phyloP scores from a whole-genome alignment of 2,888 invertebrate genomes.

The Caenorhabditis doughertyi region DNA sequence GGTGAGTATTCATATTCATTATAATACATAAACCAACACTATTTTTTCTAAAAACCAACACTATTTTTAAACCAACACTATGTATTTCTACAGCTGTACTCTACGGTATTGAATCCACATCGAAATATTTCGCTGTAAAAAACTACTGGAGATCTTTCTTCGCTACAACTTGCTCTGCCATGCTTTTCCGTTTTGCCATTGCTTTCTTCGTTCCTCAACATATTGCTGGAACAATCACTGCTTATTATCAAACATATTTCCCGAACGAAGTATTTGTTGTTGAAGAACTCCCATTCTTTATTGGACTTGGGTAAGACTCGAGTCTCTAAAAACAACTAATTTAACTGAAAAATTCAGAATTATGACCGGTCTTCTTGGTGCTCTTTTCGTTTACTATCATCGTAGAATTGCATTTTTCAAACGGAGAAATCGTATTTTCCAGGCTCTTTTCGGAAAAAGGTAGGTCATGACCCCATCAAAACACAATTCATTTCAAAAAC shows the following conservation, averaged over 20 bases:
- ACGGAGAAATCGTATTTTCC: constrained; percentile 66
- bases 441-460: constrained; percentile 72
- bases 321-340: background rate
- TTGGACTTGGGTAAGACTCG: constrained; percentile 88
- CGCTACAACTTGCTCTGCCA: constrained; percentile 76
- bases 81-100: constrained; percentile 84
- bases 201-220: constrained; percentile 88
- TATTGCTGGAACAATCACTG: constrained; percentile 84
- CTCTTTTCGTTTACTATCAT: constrained; percentile 74
- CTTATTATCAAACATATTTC: constrained; percentile 88
- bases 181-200: constrained; percentile 93
- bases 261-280: constrained; percentile 93
- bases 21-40: background rate
- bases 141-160: constrained; percentile 91
- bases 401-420: constrained; percentile 71
- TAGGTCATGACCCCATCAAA: constrained; percentile 48
- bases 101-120: constrained; percentile 98
- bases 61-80: background rate
- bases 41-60: background rate
- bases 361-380: constrained; percentile 72
- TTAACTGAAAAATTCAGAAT: constrained; percentile 53
- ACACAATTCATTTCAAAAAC: constrained; percentile 14
- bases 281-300: constrained; percentile 94
- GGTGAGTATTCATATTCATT: constrained; percentile 84
- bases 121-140: constrained; percentile 97